These are phyloP conservation scores for Ganaspis sp. DNA, from an alignment of 1,140 invertebrate species.

Conservation along the genomic window DNA sequence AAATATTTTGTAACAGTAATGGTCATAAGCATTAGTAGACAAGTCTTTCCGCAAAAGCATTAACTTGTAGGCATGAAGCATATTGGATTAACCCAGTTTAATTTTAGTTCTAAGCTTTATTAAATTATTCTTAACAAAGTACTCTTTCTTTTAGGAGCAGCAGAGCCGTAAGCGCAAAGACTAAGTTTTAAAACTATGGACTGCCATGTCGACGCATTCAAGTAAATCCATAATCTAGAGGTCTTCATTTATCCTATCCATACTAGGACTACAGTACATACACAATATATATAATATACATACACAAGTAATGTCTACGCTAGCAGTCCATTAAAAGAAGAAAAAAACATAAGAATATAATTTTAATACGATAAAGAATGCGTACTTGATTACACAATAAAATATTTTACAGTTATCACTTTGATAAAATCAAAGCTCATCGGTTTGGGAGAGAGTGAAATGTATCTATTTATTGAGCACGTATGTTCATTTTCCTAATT, in stretches of 20 bases:
- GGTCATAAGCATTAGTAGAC: neutral
- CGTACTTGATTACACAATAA: constrained; percentile 36
- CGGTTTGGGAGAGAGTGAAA: constrained; percentile 36
- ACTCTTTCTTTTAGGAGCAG: constrained; percentile 62
- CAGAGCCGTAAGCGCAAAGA: constrained; percentile 64
- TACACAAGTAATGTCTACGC: constrained; percentile 53
- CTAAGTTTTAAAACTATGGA: constrained; percentile 52
- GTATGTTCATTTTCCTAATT: constrained; percentile 38
- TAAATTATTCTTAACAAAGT: constrained; percentile 27
- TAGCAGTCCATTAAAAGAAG: constrained; percentile 49
- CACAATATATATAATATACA: constrained; percentile 54
- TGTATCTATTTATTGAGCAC: constrained; percentile 35
- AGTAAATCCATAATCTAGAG: constrained; percentile 74
- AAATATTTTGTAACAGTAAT: neutral
- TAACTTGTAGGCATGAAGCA: neutral
- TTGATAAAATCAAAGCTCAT: constrained; percentile 42
- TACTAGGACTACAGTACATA: constrained; percentile 59
- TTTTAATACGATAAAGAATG: constrained; percentile 49
- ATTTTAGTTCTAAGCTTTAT: constrained; percentile 24
- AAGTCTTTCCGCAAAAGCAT: neutral
- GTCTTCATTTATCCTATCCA: constrained; percentile 74
- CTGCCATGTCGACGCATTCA: constrained; percentile 58
- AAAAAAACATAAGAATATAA: constrained; percentile 48
- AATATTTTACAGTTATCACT: constrained; percentile 37
- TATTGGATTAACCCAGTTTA: constrained; percentile 25